These are phyloP conservation scores for Chiroxiphia lanceolata DNA, from an alignment of 2,797 vertebrate genomes.

Conservation along the genomic window DNA sequence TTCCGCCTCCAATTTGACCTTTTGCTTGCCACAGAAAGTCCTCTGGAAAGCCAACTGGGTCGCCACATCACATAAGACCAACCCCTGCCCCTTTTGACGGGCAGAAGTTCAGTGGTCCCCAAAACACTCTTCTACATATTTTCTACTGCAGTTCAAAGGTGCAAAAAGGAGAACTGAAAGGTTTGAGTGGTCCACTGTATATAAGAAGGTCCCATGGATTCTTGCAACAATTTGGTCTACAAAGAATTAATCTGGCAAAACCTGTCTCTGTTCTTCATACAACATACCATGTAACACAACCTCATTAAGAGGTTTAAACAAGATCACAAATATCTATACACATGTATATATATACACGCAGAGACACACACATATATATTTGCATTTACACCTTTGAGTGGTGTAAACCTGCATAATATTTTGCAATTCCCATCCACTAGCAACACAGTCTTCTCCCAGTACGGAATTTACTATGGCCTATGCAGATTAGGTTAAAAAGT, in stretches of 20 bases:
- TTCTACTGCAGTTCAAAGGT: not conserved
- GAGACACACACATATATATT: not conserved
- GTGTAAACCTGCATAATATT: not conserved
- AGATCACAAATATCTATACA: not conserved
- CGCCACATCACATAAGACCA: not conserved
- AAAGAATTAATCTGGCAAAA: not conserved
- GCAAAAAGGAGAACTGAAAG: not conserved
- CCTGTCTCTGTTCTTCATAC: not conserved
- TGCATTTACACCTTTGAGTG: not conserved
- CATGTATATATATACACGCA: not conserved
- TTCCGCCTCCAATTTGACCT: conserved; percentile 59
- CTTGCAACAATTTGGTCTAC: not conserved
- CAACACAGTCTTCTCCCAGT: not conserved
- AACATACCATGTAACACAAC: not conserved
- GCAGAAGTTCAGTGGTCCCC: not conserved
- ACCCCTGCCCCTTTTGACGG: not conserved
- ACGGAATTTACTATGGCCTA: not conserved
- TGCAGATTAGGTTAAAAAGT: not conserved
- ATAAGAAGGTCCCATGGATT: not conserved
- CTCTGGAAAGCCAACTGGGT: not conserved
- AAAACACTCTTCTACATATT: not conserved
- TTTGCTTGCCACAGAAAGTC: conserved; percentile 3
- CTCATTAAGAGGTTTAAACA: not conserved
- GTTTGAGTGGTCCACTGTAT: not conserved
- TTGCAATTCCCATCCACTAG: not conserved